These are phyloP conservation scores for Microchrysa polita DNA, from an alignment of 2,888 invertebrate genomes.

Conservation along the genomic window DNA sequence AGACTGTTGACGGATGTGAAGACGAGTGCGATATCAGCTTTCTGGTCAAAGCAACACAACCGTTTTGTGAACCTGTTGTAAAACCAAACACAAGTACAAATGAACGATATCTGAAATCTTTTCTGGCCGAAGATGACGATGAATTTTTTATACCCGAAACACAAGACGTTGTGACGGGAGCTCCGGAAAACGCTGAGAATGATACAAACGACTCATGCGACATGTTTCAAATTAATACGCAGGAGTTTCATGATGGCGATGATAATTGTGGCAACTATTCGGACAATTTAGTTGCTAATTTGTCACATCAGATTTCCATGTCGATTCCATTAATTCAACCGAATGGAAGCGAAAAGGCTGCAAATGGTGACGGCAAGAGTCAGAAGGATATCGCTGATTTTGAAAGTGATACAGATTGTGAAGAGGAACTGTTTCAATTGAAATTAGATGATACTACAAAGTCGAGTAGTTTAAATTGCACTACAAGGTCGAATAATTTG, in stretches of 20 bases:
- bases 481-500: not conserved
- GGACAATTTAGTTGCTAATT: conserved; percentile 45
- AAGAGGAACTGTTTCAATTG: conserved; percentile 51
- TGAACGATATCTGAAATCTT: conserved; percentile 1
- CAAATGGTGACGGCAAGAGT: not conserved
- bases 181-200: conserved; percentile 32
- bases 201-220: conserved; percentile 47
- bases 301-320: not conserved
- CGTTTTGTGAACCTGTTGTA: conserved; percentile 20
- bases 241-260: conserved; percentile 54
- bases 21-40: conserved; percentile 51
- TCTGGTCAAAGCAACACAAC: conserved; percentile 54
- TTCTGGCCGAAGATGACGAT: conserved; percentile 50
- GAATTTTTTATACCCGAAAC: conserved; percentile 57
- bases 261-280: conserved; percentile 49
- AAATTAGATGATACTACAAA: conserved; percentile 46
- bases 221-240: conserved; percentile 55
- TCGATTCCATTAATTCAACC: not conserved
- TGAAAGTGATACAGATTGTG: conserved; percentile 47
- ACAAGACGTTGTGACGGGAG: conserved; percentile 52
- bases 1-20: conserved; percentile 17
- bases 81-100: conserved; percentile 42
- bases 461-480: not conserved
- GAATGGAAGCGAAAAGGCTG: not conserved
- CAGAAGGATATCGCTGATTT: conserved; percentile 9